Base-by-base conservation (phyloP, 2,888 invertebrate genomes). In the Philereme vetulata region DNA sequence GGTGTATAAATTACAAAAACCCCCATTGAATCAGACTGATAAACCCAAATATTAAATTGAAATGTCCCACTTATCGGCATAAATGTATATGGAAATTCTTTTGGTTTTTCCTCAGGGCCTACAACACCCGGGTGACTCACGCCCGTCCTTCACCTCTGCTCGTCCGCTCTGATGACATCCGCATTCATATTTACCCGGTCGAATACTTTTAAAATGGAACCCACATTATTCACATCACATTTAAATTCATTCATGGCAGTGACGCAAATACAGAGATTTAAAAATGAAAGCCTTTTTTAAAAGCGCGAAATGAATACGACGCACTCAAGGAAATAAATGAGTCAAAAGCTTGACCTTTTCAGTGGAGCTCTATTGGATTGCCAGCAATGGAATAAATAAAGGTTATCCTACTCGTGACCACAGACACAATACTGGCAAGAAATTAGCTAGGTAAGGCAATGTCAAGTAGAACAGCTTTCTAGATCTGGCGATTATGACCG, bases 101-200 rank as follows among this genome's bases (percentile, higher is more conserved):
- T 67, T 70, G 70, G 80, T 82, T 78, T 80, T 56, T 81, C 76
- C 75, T 74, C 64, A 72, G 73, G 74, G 77, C 76, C 74, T 71
- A 74, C 75, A 72, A 71, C 72, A 71, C 75, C 42, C 59, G 62
- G 76, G 76, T 90, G 89, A 90, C 76, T 90, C 90, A 90, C 76
- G 69, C 68, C 69, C 83, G 90, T 82, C 90, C 90, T 90, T 90
- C 88, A 89, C 86, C 88, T 85, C 82, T 66, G 69, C 73, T 65
- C 66, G 77, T 68, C 72, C 78, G 74, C 72, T 75, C 77, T 77
- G 72, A 21, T 21, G 21, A 84, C 82, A 88, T 88, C 86, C 87
- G 88, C 84, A 79, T 87, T 84, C 79, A 78, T 72, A 80, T 81
- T 78, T 77, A 67, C 75, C 74, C 69, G 74, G 74, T 76, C 80